Evolutionary conservation across 2,888 invertebrate species (phyloP), one percentile per base, ranked within the genome.

Genomic region (Pristionchus entomophagus): DNA sequence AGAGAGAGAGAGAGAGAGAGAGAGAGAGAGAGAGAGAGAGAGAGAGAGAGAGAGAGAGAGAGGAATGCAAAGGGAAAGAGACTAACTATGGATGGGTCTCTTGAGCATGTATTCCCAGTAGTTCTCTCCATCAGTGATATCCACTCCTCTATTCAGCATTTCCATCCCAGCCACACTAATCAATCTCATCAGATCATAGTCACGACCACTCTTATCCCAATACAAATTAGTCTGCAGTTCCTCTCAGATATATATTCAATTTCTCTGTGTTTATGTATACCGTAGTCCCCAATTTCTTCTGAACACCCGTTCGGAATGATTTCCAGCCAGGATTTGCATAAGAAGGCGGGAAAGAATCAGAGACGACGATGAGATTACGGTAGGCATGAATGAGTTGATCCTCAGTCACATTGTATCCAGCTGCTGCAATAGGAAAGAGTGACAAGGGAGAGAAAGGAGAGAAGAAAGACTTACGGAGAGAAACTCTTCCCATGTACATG

Each of bases 321-420:
- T 17, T n/a, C 77, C 85, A 77, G 0, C 38, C 41, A 8, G 17
- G 26, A 32, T 51, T 51, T 3, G 88, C 81, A 51, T 85, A 81
- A 0, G 86, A 62, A 14, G 88, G 87, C 17, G 88, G 88, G 0
- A 88, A 88, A 0, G 88, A 88, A 73, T 89, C 87, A 14, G 89
- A 89, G 6, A 89, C 78, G 12, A 89, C 81, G 1, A 89, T 32
- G 6, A 89, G 51, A 77, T 89, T 89, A 35, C 86, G 87, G 83
- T 89, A 89, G 29, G 89, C 86, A 12, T 59, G 85, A 29, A 84
- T 87, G 17, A 89, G 80, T 56, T 88, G 86, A 41, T 86, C 86
- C 38, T 88, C 88, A 0, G 89, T 88, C 5, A 88, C 62, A 45
- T 89, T 89, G 78, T 86, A 88, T 41, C 69, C 81, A 14, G 84